Evolutionary conservation across 2,797 vertebrate genomes (phyloP), one percentile per base, ranked within the genome.

Genomic region (Miichthys miiuy): DNA sequence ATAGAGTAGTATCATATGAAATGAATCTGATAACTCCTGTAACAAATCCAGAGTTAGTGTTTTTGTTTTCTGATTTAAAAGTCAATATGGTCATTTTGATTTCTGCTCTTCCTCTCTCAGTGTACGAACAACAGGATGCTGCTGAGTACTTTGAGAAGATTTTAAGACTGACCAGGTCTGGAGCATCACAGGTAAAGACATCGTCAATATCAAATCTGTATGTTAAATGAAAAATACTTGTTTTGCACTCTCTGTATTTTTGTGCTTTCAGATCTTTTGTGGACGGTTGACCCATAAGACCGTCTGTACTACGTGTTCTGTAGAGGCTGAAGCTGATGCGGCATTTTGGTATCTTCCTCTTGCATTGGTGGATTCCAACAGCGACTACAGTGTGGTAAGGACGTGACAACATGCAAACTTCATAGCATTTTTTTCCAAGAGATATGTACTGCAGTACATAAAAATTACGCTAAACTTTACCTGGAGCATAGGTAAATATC

Each of bases 141-240:
- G 92, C 92, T 0, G 93, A 95, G 73, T 94, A 84, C 77, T 92
- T 87, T n/a, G 87, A 94, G 76, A 94, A 81, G 89, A 94, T 93
- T 41, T 67, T 95, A 65, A 69, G 41, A 34, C 60, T 60, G 75
- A 85, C 83, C 54, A 83, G 81, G 65, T 18, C 38, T 1, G 42
- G 55, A 0, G 68, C 85, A 13, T 90, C 91, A 9, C 0, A 89
- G 91, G 95, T 95, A 54, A 56, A 41, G 0, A 46, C 13, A 9
- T 34, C 0, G 4, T 16, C 12, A 48, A 7, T 3, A 44, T 46
- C 0, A 4, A 52, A 55, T 55, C 0, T n/a, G 3, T 13, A 2
- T 0, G 1, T 27, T 20, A 1, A 21, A 16, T 57, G 2, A 25
- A 1, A 50, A 0, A 14, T 3, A 46, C 9, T 21, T 70, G 9